Evolutionary conservation across 2,888 invertebrate species (phyloP).

Genomic region (Aelia acuminata): DNA sequence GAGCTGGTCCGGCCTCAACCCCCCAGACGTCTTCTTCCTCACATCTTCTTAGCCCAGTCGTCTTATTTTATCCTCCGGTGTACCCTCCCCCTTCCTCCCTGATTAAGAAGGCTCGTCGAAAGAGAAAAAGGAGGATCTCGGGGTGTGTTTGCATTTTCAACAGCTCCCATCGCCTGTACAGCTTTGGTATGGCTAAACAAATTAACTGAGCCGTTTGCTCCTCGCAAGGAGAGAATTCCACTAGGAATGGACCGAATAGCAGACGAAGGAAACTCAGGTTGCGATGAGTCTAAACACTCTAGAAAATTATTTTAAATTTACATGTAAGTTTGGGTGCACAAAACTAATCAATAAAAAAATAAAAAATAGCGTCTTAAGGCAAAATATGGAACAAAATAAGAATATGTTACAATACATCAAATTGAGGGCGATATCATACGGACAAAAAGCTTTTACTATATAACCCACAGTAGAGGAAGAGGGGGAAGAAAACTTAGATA

Average conservation of each 20-base stretch:
- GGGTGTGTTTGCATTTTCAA: neutral
- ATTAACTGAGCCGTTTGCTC: neutral
- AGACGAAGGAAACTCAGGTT: neutral
- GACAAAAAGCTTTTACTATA: too few relatives aligned
- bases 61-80: neutral
- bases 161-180: neutral
- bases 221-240: neutral
- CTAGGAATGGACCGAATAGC: neutral
- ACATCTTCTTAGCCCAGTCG: neutral
- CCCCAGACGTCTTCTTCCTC: slow-evolving; percentile 13
- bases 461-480: too few relatives aligned
- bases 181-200: neutral
- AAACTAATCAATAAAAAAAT: too few relatives aligned
- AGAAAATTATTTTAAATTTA: too few relatives aligned
- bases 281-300: too few relatives aligned
- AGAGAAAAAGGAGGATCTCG: neutral
- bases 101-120: slow-evolving; percentile 4
- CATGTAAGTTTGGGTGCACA: too few relatives aligned
- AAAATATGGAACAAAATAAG: too few relatives aligned
- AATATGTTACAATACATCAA: too few relatives aligned
- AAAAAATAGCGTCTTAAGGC: too few relatives aligned
- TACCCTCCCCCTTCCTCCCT: neutral
- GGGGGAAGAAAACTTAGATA: too few relatives aligned
- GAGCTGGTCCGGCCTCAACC: neutral
- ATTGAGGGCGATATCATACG: too few relatives aligned